Conservation (phyloP, 2,797 vertebrate species). For the Lepilemur septentrionalis region DNA sequence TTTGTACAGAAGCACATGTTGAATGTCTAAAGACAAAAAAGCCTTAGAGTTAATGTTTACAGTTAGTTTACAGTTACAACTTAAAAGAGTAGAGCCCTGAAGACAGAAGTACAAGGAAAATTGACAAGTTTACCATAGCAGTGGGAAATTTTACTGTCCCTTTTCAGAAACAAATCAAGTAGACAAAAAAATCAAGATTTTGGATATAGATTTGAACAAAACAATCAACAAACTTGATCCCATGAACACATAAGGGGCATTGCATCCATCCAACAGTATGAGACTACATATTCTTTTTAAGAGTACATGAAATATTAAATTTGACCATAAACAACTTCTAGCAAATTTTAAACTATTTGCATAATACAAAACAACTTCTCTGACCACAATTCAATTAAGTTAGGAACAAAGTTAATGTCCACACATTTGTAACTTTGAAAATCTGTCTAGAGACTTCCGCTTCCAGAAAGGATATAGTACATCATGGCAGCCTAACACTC, state of each 20-base stretch:
- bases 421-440: constrained; percentile 15
- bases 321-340: background rate
- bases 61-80: constrained; percentile 76
- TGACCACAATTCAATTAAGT: background rate
- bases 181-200: constrained; percentile 28
- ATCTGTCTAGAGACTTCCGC: background rate
- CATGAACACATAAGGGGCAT: background rate
- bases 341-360: constrained; percentile 27
- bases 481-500: background rate
- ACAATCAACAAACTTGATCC: background rate
- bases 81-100: constrained; percentile 80
- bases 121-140: background rate
- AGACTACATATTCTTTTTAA: background rate
- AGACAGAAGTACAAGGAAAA: constrained; percentile 59
- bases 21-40: constrained; percentile 75
- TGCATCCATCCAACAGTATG: background rate
- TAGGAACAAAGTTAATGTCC: background rate
- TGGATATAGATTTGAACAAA: background rate
- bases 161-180: background rate
- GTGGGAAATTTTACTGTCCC: constrained; percentile 26
- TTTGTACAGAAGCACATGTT: constrained; percentile 80
- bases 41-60: constrained; percentile 89
- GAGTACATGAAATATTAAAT: background rate
- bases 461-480: background rate
- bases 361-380: background rate